Conservation (phyloP, 1,140 invertebrate genomes). For the Bombus fervidus region DNA sequence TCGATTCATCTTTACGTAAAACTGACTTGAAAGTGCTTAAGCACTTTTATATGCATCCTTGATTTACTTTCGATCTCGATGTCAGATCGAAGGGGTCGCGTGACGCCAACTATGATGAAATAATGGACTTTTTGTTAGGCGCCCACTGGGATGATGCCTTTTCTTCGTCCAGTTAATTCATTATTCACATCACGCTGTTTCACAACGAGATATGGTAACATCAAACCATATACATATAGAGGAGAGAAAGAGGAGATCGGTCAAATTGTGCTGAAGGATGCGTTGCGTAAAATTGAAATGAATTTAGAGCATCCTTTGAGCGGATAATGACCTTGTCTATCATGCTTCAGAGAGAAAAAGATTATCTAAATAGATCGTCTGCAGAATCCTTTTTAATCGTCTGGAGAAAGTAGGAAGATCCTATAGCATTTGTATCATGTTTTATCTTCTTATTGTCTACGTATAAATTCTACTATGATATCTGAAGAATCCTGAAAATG, state of each 20-base stretch:
- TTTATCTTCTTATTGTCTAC: background rate
- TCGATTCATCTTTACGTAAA: background rate
- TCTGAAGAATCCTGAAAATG: background rate
- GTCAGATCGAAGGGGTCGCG: background rate
- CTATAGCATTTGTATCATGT: background rate
- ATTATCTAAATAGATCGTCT: background rate
- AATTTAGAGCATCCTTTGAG: slow-evolving; percentile 39
- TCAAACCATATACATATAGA: background rate
- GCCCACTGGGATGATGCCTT: background rate
- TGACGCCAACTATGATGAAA: slow-evolving; percentile 16
- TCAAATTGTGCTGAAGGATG: slow-evolving; percentile 16
- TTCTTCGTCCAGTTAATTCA: slow-evolving; percentile 17
- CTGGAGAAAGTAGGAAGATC: background rate
- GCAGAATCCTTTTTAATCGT: background rate
- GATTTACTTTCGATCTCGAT: slow-evolving; percentile 16
- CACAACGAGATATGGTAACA: background rate
- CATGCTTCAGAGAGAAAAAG: background rate
- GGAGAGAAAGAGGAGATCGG: slow-evolving; percentile 9
- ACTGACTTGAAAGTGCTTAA: background rate
- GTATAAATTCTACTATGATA: background rate
- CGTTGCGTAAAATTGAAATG: slow-evolving; percentile 14
- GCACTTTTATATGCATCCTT: background rate
- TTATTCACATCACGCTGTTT: slow-evolving; percentile 27
- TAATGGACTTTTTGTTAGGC: slow-evolving; percentile 17
- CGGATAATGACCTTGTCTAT: slow-evolving; percentile 22